phyloP scores from a whole-genome alignment of 2,113 vertebrate species.

The Haliaeetus leucogaster region DNA sequence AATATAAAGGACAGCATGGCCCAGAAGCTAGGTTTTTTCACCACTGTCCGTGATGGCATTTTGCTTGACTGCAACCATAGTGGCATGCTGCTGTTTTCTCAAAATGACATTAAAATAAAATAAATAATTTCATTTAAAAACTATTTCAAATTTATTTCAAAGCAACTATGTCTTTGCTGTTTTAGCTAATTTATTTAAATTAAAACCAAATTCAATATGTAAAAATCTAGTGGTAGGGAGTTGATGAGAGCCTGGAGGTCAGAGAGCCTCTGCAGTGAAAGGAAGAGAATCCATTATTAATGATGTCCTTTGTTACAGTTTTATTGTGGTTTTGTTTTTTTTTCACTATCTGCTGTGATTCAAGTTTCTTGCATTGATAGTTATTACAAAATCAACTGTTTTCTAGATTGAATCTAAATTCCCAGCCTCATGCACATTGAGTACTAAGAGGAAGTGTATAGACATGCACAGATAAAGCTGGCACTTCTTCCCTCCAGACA shows the following conservation, averaged over 20 bases:
- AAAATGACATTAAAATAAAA: not conserved
- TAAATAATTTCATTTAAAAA: not conserved
- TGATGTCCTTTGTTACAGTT: not conserved
- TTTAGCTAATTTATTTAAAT: not conserved
- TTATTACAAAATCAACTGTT: not conserved
- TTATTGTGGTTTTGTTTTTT: not conserved
- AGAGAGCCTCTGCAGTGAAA: not conserved
- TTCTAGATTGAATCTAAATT: not conserved
- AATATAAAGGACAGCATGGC: not conserved
- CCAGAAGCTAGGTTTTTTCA: fast-evolving
- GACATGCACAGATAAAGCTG: not conserved
- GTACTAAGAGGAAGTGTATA: not conserved
- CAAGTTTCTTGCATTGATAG: not conserved
- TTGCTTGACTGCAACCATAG: not conserved
- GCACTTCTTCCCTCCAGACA: not conserved
- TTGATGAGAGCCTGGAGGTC: not conserved
- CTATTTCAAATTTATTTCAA: not conserved
- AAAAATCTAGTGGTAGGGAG: not conserved
- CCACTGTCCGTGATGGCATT: not conserved
- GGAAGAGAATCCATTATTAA: not conserved
- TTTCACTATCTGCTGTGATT: not conserved
- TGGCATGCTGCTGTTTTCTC: not conserved
- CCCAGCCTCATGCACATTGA: no score
- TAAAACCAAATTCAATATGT: not conserved
- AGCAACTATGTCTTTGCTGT: not conserved